Evolutionary conservation across 2,888 invertebrate species (phyloP).

Genomic region (Ganaspis brasiliensis): DNA sequence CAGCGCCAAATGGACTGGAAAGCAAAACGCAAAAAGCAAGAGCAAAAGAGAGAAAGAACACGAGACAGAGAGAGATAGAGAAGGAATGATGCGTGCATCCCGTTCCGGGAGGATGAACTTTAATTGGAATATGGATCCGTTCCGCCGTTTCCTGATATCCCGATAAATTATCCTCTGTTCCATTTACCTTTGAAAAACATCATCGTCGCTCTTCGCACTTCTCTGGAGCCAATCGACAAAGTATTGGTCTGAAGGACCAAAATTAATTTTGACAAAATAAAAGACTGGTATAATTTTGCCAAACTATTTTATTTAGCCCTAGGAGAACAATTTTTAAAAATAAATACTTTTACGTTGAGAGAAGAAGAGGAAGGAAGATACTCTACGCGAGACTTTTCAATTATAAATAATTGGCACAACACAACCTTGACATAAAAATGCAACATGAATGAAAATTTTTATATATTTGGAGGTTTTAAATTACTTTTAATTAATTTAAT

Average conservation of each 20-base stretch:
- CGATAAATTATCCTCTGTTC: constrained; percentile 79
- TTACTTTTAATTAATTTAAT: too few species aligned
- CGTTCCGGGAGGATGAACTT: constrained; percentile 79
- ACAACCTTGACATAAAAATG: too few species aligned
- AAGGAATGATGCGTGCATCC: constrained; percentile 58
- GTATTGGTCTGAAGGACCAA: not conserved
- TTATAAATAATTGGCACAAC: too few species aligned
- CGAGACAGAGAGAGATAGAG: constrained; percentile 56
- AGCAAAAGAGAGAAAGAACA: constrained; percentile 41
- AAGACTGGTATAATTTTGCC: too few species aligned
- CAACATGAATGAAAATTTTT: too few species aligned
- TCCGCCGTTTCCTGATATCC: constrained; percentile 78
- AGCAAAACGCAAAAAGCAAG: constrained; percentile 73
- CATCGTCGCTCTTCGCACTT: constrained; percentile 59
- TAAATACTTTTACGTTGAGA: too few species aligned
- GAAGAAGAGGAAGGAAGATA: too few species aligned
- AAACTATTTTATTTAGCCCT: too few species aligned
- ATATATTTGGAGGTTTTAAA: too few species aligned
- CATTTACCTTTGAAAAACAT: constrained; percentile 75
- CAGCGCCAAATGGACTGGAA: constrained; percentile 79
- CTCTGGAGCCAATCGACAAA: constrained; percentile 61
- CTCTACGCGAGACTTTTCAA: too few species aligned
- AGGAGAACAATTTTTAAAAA: too few species aligned
- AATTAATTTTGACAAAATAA: too few species aligned
- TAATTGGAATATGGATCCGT: constrained; percentile 80